These are phyloP conservation scores for Dynastes hyllus DNA, from an alignment of 2,888 invertebrate genomes.

Conservation along the genomic window DNA sequence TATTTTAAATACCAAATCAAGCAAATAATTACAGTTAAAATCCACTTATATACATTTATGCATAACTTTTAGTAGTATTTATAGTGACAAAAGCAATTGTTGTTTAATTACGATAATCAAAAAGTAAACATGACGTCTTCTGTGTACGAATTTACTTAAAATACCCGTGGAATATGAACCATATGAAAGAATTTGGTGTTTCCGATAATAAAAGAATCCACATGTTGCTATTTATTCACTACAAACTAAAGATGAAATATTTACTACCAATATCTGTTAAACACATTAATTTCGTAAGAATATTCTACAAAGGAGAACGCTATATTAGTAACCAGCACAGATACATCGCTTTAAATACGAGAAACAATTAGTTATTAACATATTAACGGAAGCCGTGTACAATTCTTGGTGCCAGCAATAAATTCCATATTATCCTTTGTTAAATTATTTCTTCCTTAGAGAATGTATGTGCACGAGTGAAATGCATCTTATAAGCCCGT, in stretches of 20 bases:
- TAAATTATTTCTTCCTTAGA: background rate
- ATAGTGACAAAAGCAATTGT: slow-evolving; percentile 4
- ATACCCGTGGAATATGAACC: no score
- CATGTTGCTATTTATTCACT: no score
- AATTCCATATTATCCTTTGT: background rate
- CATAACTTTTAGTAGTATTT: background rate
- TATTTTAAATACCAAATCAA: no score
- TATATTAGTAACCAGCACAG: no score
- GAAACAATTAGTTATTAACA: background rate
- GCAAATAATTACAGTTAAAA: background rate
- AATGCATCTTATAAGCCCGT: background rate
- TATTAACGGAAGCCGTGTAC: background rate
- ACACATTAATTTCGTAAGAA: no score
- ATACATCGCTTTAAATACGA: background rate
- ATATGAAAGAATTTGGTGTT: no score
- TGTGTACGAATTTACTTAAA: background rate
- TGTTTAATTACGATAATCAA: background rate
- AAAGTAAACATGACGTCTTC: slow-evolving; percentile 3
- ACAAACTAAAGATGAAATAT: no score
- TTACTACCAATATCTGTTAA: no score
- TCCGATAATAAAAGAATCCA: no score
- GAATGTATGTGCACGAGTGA: background rate
- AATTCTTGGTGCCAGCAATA: background rate
- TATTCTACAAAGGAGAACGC: no score
- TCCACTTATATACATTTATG: background rate